Evolutionary conservation across 1,140 invertebrate genomes (phyloP), one percentile per base, ranked within the genome.

Genomic region (Drosophila teissieri): DNA sequence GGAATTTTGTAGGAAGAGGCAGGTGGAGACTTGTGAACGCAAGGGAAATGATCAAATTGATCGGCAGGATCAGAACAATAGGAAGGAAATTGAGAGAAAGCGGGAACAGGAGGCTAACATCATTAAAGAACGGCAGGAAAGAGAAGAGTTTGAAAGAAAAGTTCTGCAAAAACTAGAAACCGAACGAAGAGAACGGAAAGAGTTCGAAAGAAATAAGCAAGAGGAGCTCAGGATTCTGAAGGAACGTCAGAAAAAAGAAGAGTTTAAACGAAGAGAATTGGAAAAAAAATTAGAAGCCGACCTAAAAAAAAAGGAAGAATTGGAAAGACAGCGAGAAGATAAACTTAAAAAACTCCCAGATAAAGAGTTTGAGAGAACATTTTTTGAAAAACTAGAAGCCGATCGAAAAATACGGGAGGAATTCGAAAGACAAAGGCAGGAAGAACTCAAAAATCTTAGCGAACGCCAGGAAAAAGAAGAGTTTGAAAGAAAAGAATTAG

Each of bases 161-260:
- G 6, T 27, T 27, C 3, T 27, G 14, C 14, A 48, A 27, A 48
- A 24, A 48, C 6, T 48, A n/a, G 46, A 48, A 27, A 7, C 4
- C 14, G 24, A 48, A n/a, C 19, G 12, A 24, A 46, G 14, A 17
- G 10, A 34, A 19, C 15, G 31, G 22, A 22, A 46, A 46, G 46
- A 48, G 0, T 27, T 48, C 6, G 46, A 48, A 31, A 27, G 7
- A 31, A 48, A 27, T 11, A 46, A 19, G 19, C 19, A 46, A 24
- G 19, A 46, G 5, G 45, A 46, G 6, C 45, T 46, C 12, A 24
- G 0, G 14, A 46, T 12, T 14, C 45, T 46, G 0, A 46, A 46
- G 19, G 45, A 46, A 46, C 19, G 45, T 4, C 45, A 46, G 24
- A 24, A 48, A 8, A n/a, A 24, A 12, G 46, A 48, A 48, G 46